Evolutionary conservation across 2,113 vertebrate species (phyloP).

Genomic region (Macrotus californicus): DNA sequence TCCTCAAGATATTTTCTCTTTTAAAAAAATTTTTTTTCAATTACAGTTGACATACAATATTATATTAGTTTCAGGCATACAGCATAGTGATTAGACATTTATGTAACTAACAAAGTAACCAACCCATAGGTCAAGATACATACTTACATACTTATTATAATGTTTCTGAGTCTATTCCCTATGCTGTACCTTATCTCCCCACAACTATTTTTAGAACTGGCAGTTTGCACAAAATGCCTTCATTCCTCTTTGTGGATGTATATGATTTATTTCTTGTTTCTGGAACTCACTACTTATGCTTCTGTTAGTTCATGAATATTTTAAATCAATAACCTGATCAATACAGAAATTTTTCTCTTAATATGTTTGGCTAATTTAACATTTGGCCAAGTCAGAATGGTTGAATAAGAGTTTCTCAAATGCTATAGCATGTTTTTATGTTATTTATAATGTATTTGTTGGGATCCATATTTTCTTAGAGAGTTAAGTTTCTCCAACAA

Average conservation of each 20-base stretch:
- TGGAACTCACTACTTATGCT: slow-evolving; percentile 15
- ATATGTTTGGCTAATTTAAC: slow-evolving; percentile 31
- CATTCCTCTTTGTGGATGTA: background rate
- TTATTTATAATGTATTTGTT: background rate
- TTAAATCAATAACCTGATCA: slow-evolving; percentile 29
- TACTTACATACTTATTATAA: too few species aligned
- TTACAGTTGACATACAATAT: background rate
- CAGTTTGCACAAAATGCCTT: background rate
- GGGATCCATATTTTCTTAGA: background rate
- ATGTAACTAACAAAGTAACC: background rate
- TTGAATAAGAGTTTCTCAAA: background rate
- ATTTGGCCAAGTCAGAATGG: background rate
- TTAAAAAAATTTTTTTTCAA: too few species aligned
- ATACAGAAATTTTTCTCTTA: slow-evolving; percentile 23
- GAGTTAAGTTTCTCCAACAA: background rate
- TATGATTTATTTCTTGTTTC: slow-evolving; percentile 43
- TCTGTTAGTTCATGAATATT: slow-evolving; percentile 52
- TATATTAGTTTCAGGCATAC: background rate
- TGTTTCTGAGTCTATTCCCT: background rate
- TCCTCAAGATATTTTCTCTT: background rate
- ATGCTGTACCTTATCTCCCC: background rate
- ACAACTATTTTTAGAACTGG: background rate
- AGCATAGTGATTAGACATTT: background rate
- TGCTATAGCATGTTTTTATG: background rate
- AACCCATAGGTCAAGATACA: background rate